Evolutionary conservation across 2,888 invertebrate genomes (phyloP), one percentile per base, ranked within the genome.

Genomic region (Synergus laeviventris): DNA sequence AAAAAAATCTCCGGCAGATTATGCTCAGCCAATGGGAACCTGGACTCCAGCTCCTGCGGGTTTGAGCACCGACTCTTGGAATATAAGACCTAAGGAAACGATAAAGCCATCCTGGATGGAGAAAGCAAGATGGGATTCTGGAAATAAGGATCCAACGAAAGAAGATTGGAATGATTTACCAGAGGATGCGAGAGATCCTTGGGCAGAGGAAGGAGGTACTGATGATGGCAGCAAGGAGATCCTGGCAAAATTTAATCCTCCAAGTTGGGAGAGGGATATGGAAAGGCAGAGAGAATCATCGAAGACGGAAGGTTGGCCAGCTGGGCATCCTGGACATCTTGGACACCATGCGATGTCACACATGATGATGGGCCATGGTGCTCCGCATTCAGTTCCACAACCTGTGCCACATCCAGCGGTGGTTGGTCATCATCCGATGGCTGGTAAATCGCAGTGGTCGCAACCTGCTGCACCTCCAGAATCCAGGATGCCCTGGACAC

Each of bases 171-270:
- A 85, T 56, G 90, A 90, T 80, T 81, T 91, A 31, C 90, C 91
- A 0, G 90, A 91, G 75, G 90, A 91, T 74, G 90, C 91, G 2
- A 85, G 86, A 74, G 91, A 91, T 84, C 91, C 91, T 14, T 91
- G 91, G 91, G 89, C 86, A 4, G 91, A 91, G 38, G 90, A 90
- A 24, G 74, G 59, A 16, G 75, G 61, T 24, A 75, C 74, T 18
- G 73, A 42, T 4, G 77, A 76, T 45, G 74, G 59, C 7, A 31
- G 73, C 1, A 81, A 81, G 54, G 81, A 81, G 24, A 70, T 70
- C 16, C n/a, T 70, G 9, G 31, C 70, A 1, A 45, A 70, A n/a
- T 70, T 70, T 16, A 70, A 70, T 36, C 70, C 70, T 31, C 70
- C 70, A 12, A 70, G 45, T 70, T 70, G 70, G 70, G 70, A 70